Evolutionary conservation across 2,888 invertebrate species (phyloP).

Genomic region (Drosophila prolongata): DNA sequence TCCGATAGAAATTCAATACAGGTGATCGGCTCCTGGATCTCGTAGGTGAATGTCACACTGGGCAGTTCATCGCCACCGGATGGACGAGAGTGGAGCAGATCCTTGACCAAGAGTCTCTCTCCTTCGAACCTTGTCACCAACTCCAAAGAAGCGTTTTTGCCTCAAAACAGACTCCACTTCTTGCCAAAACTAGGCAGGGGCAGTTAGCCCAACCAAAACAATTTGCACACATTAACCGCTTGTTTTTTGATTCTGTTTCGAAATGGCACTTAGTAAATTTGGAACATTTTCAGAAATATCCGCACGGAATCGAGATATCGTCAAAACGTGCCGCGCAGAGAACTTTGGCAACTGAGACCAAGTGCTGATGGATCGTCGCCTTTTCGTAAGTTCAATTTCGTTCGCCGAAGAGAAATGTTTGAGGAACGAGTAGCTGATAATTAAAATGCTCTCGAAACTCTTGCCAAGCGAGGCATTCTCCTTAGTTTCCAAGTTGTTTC

Average conservation of each 20-base stretch:
- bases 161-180: slow-evolving; percentile 16
- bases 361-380: slow-evolving; percentile 61
- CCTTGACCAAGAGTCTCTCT: slow-evolving; percentile 81
- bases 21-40: slow-evolving; percentile 75
- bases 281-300: slow-evolving; percentile 37
- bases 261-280: slow-evolving; percentile 12
- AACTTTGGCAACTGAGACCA: slow-evolving; percentile 57
- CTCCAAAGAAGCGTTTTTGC: slow-evolving; percentile 47
- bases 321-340: slow-evolving; percentile 60
- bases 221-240: slow-evolving; percentile 47
- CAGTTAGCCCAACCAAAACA: slow-evolving; percentile 38
- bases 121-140: slow-evolving; percentile 56
- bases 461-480: slow-evolving; percentile 18
- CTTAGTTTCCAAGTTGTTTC: slow-evolving; percentile 6
- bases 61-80: slow-evolving; percentile 58
- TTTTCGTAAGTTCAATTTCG: slow-evolving; percentile 47
- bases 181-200: slow-evolving; percentile 34
- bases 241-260: neutral
- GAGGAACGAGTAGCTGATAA: slow-evolving; percentile 6
- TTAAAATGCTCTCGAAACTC: slow-evolving; percentile 16
- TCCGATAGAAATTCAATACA: slow-evolving; percentile 79
- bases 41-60: slow-evolving; percentile 76
- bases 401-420: slow-evolving; percentile 25
- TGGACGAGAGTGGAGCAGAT: slow-evolving; percentile 72
- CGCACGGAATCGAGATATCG: slow-evolving; percentile 15